phyloP scores from a whole-genome alignment of 2,113 vertebrate genomes.

The Gallinago media region DNA sequence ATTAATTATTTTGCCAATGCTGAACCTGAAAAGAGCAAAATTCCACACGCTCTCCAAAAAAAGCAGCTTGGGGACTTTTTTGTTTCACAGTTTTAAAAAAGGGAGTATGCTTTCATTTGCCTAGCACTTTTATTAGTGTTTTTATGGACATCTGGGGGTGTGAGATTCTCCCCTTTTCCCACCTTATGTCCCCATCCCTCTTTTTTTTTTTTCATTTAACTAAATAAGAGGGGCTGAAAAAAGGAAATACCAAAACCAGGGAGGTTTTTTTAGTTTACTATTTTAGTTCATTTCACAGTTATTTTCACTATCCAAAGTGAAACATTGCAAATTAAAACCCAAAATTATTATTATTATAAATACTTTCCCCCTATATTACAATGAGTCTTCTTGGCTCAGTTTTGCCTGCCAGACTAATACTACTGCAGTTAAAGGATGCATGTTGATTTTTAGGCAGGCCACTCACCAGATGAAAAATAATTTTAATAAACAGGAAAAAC shows the following conservation, averaged over 20 bases:
- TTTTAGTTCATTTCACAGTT: not conserved
- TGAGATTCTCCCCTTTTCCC: not conserved
- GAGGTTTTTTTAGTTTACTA: not conserved
- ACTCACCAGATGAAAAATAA: constrained; percentile 14
- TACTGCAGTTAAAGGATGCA: not conserved
- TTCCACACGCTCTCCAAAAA: not conserved
- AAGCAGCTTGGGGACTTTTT: not conserved
- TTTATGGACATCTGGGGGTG: constrained; percentile 23
- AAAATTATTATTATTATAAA: not conserved
- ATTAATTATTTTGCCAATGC: not conserved
- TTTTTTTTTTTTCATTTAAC: not conserved
- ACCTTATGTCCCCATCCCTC: not conserved
- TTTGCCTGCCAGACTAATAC: not conserved
- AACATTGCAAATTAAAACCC: not conserved
- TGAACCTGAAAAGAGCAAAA: constrained; percentile 24
- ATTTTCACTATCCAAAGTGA: not conserved
- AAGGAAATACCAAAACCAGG: not conserved
- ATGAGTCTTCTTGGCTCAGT: not conserved
- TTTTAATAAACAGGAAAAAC: constrained; percentile 46
- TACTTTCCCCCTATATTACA: not conserved
- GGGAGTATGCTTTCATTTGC: not conserved
- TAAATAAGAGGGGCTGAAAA: not conserved
- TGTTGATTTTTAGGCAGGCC: not conserved
- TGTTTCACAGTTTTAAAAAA: not conserved
- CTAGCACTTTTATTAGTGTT: not conserved